Base-by-base conservation (phyloP, 1,140 invertebrate species). In the Calliopsis andreniformis region DNA sequence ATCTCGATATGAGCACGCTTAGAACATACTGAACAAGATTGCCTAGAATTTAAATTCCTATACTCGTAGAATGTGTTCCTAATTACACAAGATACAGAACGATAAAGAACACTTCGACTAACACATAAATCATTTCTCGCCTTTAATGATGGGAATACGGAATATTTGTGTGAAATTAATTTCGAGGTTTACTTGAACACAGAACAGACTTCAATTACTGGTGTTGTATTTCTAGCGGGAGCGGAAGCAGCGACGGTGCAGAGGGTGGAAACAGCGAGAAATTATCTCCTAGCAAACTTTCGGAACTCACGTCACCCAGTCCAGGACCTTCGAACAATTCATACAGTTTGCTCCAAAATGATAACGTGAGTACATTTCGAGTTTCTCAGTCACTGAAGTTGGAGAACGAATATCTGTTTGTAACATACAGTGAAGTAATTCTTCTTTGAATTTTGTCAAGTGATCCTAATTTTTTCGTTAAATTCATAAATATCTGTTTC, bases 191-290 rank as follows among this genome's bases (percentile, higher is more conserved):
- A 4, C 18, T n/a, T n/a, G 42, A 23, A 32, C 4, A n/a, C 23
- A 45, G 20, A 56, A 49, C 45, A 20, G n/a, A n/a, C 20, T 30
- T 23, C 20, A 32, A 75, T 28, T 35, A 75, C 47, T 28, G 55
- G 10, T 28, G 7, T 76, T 78, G 4, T 20, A 63, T 18, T 89
- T 89, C 64, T 70, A 92, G 90, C 68, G 91, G 89, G 32, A 92
- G 91, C 73, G 90, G 91, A 78, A 92, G 90, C 77, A 92, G 91
- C 78, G 91, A 92, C 80, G 89, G 91, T 28, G 91, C 89, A 18
- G 91, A 92, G 61, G 87, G 86, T 45, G 89, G 86, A 69, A 87
- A 86, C 47, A 87, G 80, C 76, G 91, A 92, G 77, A 92, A 92
- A 90, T 87, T 91, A 56, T 91, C 90, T 7, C 89, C 90, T 0